phyloP scores from a whole-genome alignment of 2,888 invertebrate species.

The Hypselothyrea guttata region DNA sequence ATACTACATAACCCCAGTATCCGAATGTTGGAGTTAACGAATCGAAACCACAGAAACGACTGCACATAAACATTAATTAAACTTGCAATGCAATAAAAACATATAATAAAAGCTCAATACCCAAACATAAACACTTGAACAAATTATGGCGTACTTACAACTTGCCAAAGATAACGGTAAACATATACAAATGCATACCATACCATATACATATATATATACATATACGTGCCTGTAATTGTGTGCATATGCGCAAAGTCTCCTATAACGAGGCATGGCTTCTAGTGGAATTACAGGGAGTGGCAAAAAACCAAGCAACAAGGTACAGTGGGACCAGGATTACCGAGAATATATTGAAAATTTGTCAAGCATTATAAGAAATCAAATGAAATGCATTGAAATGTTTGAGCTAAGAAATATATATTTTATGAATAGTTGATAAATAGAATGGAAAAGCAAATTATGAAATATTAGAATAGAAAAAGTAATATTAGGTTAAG shows the following conservation, averaged over 20 bases:
- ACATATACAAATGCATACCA: slow-evolving; percentile 27
- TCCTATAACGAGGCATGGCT: slow-evolving; percentile 44
- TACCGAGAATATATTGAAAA: background rate
- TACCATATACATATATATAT: too few species aligned
- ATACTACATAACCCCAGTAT: too few species aligned
- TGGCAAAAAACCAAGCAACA: slow-evolving; percentile 17
- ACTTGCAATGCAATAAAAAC: slow-evolving; percentile 48
- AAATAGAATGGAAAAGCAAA: too few species aligned
- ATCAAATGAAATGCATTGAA: too few species aligned
- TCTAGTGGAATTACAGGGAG: slow-evolving; percentile 38
- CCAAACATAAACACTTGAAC: slow-evolving; percentile 61
- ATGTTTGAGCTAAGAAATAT: too few species aligned
- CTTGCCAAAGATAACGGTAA: slow-evolving; percentile 64
- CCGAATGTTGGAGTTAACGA: too few species aligned
- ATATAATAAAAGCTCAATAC: slow-evolving; percentile 56
- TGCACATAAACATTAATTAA: slow-evolving; percentile 60
- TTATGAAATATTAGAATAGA: too few species aligned
- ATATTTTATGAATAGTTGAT: too few species aligned
- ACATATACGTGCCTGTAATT: slow-evolving; percentile 1
- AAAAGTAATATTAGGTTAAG: too few species aligned
- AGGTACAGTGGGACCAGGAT: slow-evolving; percentile 26
- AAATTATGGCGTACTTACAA: slow-evolving; percentile 65
- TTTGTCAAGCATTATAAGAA: too few species aligned
- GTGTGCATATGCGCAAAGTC: slow-evolving; percentile 49
- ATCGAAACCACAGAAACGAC: slow-evolving; percentile 15